Percentiles rank a stretch among this genome's conserved stretches.
These are phyloP conservation scores for Phainopepla nitens DNA, from an alignment of 2,113 vertebrate species.

Conservation along the genomic window DNA sequence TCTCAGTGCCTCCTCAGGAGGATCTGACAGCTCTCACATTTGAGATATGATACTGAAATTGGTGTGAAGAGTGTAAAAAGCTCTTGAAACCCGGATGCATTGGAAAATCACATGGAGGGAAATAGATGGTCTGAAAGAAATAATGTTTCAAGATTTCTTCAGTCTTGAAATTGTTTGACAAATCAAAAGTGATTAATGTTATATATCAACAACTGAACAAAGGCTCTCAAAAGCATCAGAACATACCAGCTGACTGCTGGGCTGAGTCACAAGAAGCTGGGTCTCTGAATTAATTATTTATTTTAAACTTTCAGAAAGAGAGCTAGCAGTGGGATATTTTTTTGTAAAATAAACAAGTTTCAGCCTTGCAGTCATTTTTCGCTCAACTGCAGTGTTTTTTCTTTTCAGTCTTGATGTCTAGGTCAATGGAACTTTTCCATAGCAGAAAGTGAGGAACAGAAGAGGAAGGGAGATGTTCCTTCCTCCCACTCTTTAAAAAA, in stretches of 20 bases:
- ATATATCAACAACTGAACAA: not conserved
- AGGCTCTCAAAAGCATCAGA: not conserved
- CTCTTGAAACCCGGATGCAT: not conserved
- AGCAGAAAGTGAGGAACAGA: not conserved
- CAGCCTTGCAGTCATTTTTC: not conserved
- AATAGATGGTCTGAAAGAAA: not conserved
- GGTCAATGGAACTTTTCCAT: not conserved
- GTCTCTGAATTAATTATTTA: not conserved
- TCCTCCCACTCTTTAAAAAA: rapidly evolving
- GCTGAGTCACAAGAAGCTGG: not conserved
- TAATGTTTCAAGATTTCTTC: not conserved
- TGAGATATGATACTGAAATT: not conserved
- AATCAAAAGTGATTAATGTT: not conserved
- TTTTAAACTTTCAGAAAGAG: not conserved
- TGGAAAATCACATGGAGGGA: not conserved
- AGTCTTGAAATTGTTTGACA: not conserved
- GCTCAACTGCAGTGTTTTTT: not conserved
- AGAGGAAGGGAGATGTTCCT: not conserved
- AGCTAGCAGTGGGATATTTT: rapidly evolving
- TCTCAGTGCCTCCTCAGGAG: not conserved
- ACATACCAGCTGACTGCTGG: not conserved
- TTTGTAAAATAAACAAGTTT: not conserved
- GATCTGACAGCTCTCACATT: not conserved
- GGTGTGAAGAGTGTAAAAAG: not conserved
- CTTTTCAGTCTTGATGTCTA: not conserved